These are phyloP conservation scores for Poecile atricapillus DNA, from an alignment of 2,113 vertebrate genomes.

Conservation along the genomic window DNA sequence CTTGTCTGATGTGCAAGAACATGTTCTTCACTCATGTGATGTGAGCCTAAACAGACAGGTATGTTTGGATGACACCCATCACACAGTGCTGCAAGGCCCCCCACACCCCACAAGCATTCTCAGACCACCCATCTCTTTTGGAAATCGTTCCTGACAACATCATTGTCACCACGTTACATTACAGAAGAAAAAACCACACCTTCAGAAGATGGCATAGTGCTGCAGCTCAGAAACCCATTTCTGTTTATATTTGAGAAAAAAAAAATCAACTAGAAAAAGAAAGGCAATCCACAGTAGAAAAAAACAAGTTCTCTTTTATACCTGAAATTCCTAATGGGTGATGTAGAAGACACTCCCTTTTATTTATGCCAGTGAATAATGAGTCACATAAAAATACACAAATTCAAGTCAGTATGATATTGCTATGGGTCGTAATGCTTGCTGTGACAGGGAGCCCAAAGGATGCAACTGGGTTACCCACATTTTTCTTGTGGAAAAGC, in stretches of 20 bases:
- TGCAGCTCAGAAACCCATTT: not conserved
- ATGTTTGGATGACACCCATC: not conserved
- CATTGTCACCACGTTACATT: not conserved
- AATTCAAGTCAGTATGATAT: not conserved
- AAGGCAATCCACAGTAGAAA: not conserved
- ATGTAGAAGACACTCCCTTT: conserved; percentile 44
- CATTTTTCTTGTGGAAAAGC: not conserved
- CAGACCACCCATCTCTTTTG: not conserved
- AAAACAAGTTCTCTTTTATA: not conserved
- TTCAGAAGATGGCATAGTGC: not conserved
- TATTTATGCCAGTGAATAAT: conserved; percentile 8
- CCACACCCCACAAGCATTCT: not conserved
- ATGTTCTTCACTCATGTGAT: fast-evolving
- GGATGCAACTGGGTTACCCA: not conserved
- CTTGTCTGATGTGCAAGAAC: not conserved
- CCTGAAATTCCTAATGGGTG: conserved; percentile 29
- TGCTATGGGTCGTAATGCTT: not conserved
- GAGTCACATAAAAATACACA: conserved; percentile 10
- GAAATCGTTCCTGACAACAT: not conserved
- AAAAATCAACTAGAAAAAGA: not conserved
- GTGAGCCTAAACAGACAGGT: not conserved
- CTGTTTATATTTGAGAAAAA: not conserved
- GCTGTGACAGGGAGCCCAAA: not conserved
- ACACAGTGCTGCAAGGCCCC: not conserved
- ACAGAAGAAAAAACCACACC: not conserved